These are phyloP conservation scores for Sciaenops ocellatus DNA, from an alignment of 2,797 vertebrate species.

Conservation along the genomic window DNA sequence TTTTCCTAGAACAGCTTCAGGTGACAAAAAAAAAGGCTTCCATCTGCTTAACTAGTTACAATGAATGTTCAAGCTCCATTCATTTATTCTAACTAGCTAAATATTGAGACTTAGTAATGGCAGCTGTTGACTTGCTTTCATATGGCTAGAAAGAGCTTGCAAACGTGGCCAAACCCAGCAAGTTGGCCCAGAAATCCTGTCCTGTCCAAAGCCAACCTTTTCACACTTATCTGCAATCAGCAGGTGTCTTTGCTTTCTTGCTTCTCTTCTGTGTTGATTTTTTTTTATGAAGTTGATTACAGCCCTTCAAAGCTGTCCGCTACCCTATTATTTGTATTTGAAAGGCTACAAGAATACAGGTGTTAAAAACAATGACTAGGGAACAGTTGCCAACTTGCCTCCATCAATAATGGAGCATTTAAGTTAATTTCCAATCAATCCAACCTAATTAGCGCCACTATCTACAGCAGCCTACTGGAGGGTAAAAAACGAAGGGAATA, in stretches of 20 bases:
- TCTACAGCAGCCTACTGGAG: neutral
- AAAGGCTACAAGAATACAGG: conserved; percentile 40
- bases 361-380: conserved; percentile 40
- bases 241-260: neutral
- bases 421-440: conserved; percentile 18
- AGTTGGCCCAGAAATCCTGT: neutral
- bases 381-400: conserved; percentile 8
- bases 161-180: conserved; percentile 4
- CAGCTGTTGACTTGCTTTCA: conserved; percentile 28
- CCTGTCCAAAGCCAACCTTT: conserved; percentile 2
- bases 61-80: conserved; percentile 17
- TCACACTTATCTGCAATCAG: conserved; percentile 14
- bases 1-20: conserved; percentile 33
- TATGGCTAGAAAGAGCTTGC: neutral
- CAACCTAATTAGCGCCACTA: conserved; percentile 7
- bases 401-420: conserved; percentile 29
- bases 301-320: conserved; percentile 37
- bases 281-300: conserved; percentile 38
- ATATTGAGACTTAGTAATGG: conserved; percentile 30
- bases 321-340: conserved; percentile 32
- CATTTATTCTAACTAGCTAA: conserved; percentile 30
- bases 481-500: neutral
- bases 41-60: conserved; percentile 34
- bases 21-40: conserved; percentile 38
- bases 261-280: conserved; percentile 14